Percentiles rank a stretch among this genome's conserved stretches.
Evolutionary conservation across 2,888 invertebrate genomes (phyloP).

Genomic region (Caradrina clavipalpis): DNA sequence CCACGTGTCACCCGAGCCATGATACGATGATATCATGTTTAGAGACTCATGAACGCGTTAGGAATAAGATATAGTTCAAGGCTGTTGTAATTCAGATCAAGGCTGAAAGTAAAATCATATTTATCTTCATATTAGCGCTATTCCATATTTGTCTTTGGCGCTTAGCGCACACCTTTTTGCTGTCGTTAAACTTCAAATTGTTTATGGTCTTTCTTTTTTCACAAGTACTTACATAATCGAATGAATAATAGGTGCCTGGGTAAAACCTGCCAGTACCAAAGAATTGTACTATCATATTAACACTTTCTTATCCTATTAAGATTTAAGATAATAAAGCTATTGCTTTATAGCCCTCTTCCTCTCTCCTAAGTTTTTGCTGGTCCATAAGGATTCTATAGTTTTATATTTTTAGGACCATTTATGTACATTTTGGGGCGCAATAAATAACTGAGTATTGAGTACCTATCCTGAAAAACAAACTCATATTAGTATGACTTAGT

Average conservation of each 20-base stretch:
- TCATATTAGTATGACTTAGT: no score
- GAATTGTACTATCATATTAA: no score
- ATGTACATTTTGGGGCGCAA: no score
- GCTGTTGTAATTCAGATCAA: slow-evolving; percentile 58
- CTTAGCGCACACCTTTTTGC: background rate
- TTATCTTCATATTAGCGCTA: slow-evolving; percentile 13
- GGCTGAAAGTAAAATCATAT: slow-evolving; percentile 36
- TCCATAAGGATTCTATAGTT: no score
- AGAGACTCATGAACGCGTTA: slow-evolving; percentile 49
- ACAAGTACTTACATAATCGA: no score
- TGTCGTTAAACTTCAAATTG: background rate
- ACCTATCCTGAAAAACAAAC: background rate
- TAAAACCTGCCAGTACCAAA: no score
- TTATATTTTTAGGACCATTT: no score
- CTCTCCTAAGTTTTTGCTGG: no score
- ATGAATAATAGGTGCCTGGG: no score
- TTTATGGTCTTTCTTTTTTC: background rate
- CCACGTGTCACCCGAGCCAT: slow-evolving; percentile 58
- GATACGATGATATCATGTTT: slow-evolving; percentile 57
- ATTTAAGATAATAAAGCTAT: no score
- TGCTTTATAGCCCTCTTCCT: no score
- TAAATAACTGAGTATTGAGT: no score
- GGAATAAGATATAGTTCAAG: slow-evolving; percentile 61
- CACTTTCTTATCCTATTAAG: background rate
- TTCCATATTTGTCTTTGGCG: slow-evolving; percentile 25